Base-by-base conservation (phyloP, 2,888 invertebrate genomes). In the Torymus tubicola region DNA sequence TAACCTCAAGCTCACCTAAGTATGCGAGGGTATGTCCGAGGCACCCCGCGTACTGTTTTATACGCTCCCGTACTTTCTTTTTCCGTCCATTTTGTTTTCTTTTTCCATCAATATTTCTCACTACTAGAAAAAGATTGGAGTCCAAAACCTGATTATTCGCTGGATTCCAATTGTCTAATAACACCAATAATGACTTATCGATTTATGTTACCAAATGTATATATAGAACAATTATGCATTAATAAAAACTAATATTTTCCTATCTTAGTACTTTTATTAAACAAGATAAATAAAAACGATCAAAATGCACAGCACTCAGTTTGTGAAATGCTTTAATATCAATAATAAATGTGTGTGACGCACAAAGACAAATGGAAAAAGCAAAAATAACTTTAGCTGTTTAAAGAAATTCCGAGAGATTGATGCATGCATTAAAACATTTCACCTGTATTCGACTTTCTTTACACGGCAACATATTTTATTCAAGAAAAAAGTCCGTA, bases 1-100 rank as follows among this genome's bases (percentile, higher is more conserved):
- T 77, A 68, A 60, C 64, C 69, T 31, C 52, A 58, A 57, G 70
- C 58, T 69, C 74, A 53, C 31, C 58, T 61, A 76, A 68, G 68
- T 68, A 76, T 68, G 70, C 69, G 63, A 57, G 57, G 68, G 75
- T 67, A 65, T 67, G 74, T 61, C 75, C 75, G 53, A 60, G n/a
- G 21, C 12, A 31, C 18, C n/a, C 10, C 18, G 16, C 13, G n/a
- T 42, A 42, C 42, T 42, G 8, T 31, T 31, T 13, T n/a, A 69
- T 14, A 5, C 52, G 13, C 70, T 2, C 57, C 53, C 71, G 16
- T 21, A 14, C 60, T 60, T 52, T 65, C 58, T 57, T 53, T 57
- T 57, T 55, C 50, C 3, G 18, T 52, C 31, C 4, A 18, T 52
- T 31, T 52, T 42, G 14, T 57, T 64, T n/a, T 65, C 50, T 53